Evolutionary conservation across 92 coral and sea anemone species (phyloP).

Genomic region (Scolanthus callimorphus): DNA sequence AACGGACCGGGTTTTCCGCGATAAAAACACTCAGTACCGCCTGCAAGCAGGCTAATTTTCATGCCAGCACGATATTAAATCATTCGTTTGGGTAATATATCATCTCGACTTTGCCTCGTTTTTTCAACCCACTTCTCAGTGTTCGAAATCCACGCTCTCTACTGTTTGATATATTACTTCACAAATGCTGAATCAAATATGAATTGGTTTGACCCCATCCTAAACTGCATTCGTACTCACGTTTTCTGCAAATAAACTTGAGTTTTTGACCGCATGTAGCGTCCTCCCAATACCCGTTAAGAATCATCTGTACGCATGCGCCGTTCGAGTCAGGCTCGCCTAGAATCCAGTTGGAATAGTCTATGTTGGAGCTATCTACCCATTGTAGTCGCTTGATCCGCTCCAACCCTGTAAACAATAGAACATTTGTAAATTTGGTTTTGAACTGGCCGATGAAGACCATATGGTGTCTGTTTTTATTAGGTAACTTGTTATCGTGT

Average conservation of each 20-base stretch:
- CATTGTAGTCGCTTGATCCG: slow-evolving; percentile 64
- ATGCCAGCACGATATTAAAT: no score
- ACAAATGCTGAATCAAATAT: neutral
- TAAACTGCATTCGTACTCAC: slow-evolving; percentile 31
- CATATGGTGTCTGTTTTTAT: no score
- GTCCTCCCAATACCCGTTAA: slow-evolving; percentile 80
- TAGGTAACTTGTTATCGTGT: no score
- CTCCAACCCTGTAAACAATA: slow-evolving; percentile 39
- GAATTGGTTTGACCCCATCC: no score
- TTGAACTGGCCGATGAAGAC: no score
- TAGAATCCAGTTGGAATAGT: slow-evolving; percentile 69
- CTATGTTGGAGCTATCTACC: slow-evolving; percentile 45
- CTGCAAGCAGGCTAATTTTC: no score
- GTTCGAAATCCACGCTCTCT: neutral
- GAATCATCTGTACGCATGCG: slow-evolving; percentile 92
- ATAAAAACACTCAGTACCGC: no score
- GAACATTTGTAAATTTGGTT: neutral
- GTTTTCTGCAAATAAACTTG: slow-evolving; percentile 79
- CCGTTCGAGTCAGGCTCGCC: slow-evolving; percentile 86
- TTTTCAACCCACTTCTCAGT: neutral
- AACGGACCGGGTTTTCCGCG: no score
- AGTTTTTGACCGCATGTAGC: slow-evolving; percentile 63
- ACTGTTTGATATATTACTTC: neutral
- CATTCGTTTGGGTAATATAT: no score
- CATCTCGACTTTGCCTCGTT: neutral